Evolutionary conservation across 2,113 vertebrate species (phyloP).

Genomic region (Daboia siamensis): DNA sequence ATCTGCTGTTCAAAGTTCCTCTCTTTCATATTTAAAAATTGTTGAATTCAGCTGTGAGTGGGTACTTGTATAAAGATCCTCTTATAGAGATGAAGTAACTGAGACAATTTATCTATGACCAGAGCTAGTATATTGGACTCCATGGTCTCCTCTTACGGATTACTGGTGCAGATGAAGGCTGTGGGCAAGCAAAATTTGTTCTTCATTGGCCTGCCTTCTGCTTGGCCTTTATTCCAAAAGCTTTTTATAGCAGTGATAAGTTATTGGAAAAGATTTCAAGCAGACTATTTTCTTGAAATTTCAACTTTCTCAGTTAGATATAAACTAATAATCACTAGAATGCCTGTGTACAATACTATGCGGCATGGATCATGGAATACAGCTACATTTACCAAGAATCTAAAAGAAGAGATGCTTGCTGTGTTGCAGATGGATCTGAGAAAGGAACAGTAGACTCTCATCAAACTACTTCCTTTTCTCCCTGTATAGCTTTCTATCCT

Average conservation of each 20-base stretch:
- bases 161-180: constrained; percentile 11
- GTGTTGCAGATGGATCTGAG: background rate
- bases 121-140: constrained; percentile 28
- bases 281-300: background rate
- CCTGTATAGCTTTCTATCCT: background rate
- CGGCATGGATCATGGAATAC: background rate
- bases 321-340: background rate
- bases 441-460: background rate
- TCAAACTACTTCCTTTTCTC: background rate
- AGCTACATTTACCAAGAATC: background rate
- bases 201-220: constrained; percentile 13
- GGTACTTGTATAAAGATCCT: background rate
- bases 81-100: constrained; percentile 1
- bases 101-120: background rate
- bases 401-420: background rate
- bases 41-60: constrained; percentile 9
- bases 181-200: background rate
- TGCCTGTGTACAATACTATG: background rate
- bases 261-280: constrained; percentile 39
- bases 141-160: constrained; percentile 8
- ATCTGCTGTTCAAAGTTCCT: background rate
- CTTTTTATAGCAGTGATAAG: constrained; percentile 39
- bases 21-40: background rate
- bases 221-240: constrained; percentile 28
- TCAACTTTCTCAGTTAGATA: background rate